Base-by-base conservation (phyloP, 2,797 vertebrate genomes). In the Buceros bicornis region DNA sequence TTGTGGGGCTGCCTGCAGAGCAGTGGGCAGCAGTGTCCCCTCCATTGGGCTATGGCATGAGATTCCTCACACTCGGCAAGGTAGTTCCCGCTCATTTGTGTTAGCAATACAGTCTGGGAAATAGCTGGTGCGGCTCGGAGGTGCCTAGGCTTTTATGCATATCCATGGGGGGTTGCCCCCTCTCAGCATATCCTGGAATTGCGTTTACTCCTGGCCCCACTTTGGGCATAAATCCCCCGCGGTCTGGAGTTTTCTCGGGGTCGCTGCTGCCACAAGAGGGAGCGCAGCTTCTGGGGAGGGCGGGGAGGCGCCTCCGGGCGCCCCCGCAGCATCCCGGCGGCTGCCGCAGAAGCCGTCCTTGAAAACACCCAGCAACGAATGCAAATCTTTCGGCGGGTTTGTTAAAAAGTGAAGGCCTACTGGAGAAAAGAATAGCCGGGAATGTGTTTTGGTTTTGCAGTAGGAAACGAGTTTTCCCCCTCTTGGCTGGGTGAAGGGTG, bases 1-100 rank as follows among this genome's bases (percentile, higher is more conserved):
- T 7, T 3, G 3, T 6, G 10, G 37, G 43, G 24, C 40, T 81
- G 57, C 65, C 72, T 42, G 33, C 8, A 1, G 13, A 80, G 51
- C 2, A 11, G 40, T 33, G 48, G 40, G 70, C 73, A 82, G 57
- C 64, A 70, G 45, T 3, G 10, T 78, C 69, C 51, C 50, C 81
- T n/a, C 64, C 5, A 0, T 8, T 69, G 43, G 53, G 35, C 31
- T 11, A 15, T 70, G 80, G 43, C 42, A 51, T 18, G 8, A 45
- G 47, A 48, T 43, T 56, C 84, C 80, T 89, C n/a, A 77, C 42
- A 64, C 22, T 76, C 51, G 67, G 53, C 51, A 74, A 87, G 16
- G 26, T 28, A 61, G 89, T 85, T 94, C 56, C n/a, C 19, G 17
- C 86, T 61, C 66, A 87, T 96, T 95, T 84, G 10, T 81, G 47